phyloP scores from a whole-genome alignment of 2,888 invertebrate genomes.

The Drosophila lutescens region DNA sequence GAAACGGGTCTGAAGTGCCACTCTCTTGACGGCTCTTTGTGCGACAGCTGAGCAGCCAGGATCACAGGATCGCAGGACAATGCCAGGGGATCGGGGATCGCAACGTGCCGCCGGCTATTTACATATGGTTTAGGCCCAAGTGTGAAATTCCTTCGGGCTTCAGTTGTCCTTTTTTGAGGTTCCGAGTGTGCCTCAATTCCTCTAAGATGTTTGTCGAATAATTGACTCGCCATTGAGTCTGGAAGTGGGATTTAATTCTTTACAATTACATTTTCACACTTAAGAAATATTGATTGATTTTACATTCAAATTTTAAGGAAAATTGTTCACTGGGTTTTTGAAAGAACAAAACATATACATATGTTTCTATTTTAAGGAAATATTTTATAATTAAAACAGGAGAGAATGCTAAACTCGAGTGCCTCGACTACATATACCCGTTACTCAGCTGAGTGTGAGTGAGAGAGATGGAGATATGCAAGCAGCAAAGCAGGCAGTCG shows the following conservation, averaged over 20 bases:
- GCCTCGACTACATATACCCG: too few relatives aligned
- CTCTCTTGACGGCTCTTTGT: conserved; percentile 56
- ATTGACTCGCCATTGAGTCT: conserved; percentile 13
- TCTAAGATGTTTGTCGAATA: conserved; percentile 31
- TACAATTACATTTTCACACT: conserved; percentile 2
- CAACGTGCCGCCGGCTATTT: conserved; percentile 42
- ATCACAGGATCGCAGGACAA: conserved; percentile 33
- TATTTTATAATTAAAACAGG: neutral
- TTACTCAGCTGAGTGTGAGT: too few relatives aligned
- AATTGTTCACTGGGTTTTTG: too few relatives aligned
- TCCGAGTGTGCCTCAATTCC: conserved; percentile 8
- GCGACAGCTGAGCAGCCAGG: conserved; percentile 65
- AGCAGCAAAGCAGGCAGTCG: too few relatives aligned
- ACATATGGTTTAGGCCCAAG: conserved; percentile 55
- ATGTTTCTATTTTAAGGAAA: neutral
- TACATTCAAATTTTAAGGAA: neutral
- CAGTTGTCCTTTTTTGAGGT: neutral
- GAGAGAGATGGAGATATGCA: too few relatives aligned
- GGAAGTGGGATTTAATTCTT: neutral
- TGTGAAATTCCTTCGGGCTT: conserved; percentile 49
- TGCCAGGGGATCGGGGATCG: conserved; percentile 7
- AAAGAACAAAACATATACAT: neutral
- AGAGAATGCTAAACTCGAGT: too few relatives aligned
- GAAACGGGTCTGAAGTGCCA: conserved; percentile 49
- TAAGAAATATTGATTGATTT: neutral